Percentiles rank a stretch among this genome's conserved stretches.
phyloP scores from a whole-genome alignment of 2,797 vertebrate species.

The Propithecus perrieri region DNA sequence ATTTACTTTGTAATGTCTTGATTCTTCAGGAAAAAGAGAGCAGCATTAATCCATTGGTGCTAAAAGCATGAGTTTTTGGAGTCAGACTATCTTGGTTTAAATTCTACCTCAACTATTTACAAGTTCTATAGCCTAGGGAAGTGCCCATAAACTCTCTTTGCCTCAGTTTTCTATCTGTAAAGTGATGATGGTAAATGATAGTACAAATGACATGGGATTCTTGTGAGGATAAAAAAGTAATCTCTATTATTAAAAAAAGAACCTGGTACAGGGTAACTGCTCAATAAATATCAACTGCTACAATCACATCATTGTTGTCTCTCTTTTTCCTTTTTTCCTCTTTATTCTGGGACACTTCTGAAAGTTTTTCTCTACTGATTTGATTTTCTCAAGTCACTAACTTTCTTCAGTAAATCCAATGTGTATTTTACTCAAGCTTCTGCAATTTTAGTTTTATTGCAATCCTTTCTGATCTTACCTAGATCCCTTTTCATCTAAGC shows the following conservation, averaged over 20 bases:
- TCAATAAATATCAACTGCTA: not conserved
- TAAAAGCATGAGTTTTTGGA: not conserved
- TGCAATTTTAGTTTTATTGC: conserved; percentile 50
- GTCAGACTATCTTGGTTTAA: not conserved
- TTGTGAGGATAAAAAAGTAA: not conserved
- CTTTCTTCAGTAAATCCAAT: conserved; percentile 45
- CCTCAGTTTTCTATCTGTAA: not conserved
- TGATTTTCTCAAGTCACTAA: not conserved
- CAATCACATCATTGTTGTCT: not conserved
- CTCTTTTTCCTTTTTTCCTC: not conserved
- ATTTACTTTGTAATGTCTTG: not conserved
- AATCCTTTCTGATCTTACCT: conserved; percentile 37
- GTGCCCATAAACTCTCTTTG: not conserved
- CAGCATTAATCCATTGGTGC: not conserved
- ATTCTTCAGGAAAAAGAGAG: not conserved
- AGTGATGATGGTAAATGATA: not conserved
- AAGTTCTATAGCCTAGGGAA: not conserved
- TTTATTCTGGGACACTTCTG: not conserved
- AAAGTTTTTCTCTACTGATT: conserved; percentile 25
- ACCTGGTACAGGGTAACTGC: not conserved
- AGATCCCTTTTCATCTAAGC: conserved; percentile 37
- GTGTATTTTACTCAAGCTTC: conserved; percentile 40
- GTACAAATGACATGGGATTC: not conserved
- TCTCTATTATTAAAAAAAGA: not conserved
- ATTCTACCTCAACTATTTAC: not conserved